These are phyloP conservation scores for Apistogramma diplotaenia DNA, from an alignment of 2,113 vertebrate species.

Conservation along the genomic window DNA sequence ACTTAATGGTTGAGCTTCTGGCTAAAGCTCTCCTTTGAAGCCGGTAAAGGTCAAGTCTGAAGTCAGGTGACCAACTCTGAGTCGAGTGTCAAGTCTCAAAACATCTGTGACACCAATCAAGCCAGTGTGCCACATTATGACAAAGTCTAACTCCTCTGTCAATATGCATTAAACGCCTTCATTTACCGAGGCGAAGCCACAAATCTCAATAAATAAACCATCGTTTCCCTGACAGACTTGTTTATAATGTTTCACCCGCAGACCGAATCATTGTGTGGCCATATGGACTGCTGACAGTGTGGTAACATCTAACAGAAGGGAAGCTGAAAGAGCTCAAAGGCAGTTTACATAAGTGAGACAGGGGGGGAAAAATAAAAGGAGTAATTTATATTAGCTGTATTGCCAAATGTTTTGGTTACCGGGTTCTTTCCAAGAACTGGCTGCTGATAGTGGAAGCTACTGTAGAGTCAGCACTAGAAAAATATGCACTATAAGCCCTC, in stretches of 20 bases:
- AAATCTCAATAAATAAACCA: background rate
- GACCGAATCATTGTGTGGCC: background rate
- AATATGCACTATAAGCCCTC: background rate
- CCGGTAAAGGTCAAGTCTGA: background rate
- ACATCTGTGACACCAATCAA: background rate
- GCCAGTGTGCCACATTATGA: no score
- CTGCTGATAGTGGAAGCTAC: background rate
- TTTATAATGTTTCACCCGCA: background rate
- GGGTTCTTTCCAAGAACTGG: background rate
- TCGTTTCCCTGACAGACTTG: background rate
- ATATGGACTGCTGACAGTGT: background rate
- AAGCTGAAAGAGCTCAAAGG: background rate
- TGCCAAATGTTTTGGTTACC: background rate
- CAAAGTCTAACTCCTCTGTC: no score
- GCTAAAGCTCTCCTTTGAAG: background rate
- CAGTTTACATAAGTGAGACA: background rate
- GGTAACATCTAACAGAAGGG: background rate
- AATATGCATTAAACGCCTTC: no score
- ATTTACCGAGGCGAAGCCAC: background rate
- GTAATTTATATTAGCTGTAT: background rate
- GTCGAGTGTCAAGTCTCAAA: background rate
- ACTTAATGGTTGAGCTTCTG: background rate
- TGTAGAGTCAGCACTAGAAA: background rate
- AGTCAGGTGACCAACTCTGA: background rate
- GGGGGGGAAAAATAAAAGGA: background rate